Conservation (phyloP, 2,797 vertebrate species). For the Monodelphis domestica region DNA sequence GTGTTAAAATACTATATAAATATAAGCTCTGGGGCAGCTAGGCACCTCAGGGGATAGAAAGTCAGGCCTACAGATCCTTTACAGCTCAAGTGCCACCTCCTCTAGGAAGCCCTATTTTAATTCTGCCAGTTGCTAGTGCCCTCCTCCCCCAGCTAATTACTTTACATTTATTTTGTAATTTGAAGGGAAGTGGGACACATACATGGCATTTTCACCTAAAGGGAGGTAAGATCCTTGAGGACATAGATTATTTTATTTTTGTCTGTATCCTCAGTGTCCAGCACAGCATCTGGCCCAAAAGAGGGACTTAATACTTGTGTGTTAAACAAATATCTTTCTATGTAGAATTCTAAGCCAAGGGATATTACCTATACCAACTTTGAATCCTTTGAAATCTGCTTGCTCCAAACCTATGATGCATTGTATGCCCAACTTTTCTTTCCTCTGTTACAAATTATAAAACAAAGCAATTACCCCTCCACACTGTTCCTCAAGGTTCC, state of each 20-base stretch:
- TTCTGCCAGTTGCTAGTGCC: neutral
- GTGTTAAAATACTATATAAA: neutral
- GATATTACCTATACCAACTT: neutral
- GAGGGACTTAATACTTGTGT: neutral
- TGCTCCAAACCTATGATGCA: neutral
- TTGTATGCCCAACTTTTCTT: neutral
- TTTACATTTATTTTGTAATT: neutral
- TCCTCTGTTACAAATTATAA: neutral
- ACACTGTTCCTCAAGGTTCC: neutral
- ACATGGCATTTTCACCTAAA: neutral
- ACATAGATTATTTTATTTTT: neutral
- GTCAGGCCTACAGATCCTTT: too few species aligned
- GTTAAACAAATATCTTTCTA: neutral
- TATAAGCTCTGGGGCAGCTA: too few species aligned
- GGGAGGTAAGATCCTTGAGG: neutral
- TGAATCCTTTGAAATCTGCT: neutral
- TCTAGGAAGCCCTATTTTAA: neutral
- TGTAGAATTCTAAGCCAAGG: neutral
- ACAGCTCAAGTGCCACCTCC: neutral
- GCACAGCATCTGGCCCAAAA: neutral
- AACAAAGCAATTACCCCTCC: neutral
- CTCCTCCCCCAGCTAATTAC: neutral
- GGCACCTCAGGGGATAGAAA: too few species aligned
- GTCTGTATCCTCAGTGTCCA: neutral
- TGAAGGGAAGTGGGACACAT: too few species aligned